These are phyloP conservation scores for Clarias gariepinus DNA, from an alignment of 2,113 vertebrate species.

Conservation along the genomic window DNA sequence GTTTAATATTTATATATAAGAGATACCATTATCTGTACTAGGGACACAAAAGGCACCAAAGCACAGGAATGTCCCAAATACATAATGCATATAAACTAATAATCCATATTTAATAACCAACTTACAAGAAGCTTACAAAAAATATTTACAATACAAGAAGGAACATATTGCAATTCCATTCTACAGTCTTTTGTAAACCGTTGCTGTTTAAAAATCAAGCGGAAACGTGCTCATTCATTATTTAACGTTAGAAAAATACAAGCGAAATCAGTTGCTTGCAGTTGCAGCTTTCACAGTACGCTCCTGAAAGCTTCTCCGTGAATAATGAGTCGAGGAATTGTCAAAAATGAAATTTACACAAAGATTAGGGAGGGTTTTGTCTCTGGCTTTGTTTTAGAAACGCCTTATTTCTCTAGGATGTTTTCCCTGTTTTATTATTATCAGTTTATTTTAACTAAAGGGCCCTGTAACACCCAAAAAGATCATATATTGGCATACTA, in stretches of 20 bases:
- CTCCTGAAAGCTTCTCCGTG: background rate
- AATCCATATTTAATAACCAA: too few relatives aligned
- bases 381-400: background rate
- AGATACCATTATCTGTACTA: too few relatives aligned
- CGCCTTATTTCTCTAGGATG: background rate
- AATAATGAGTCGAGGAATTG: background rate
- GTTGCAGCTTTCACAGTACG: background rate
- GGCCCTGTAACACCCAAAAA: background rate
- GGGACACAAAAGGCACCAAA: too few relatives aligned
- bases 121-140: background rate
- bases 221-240: background rate
- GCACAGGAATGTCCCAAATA: too few relatives aligned
- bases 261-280: background rate
- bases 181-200: background rate
- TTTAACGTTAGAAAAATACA: background rate
- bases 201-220: background rate
- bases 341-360: background rate
- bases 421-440: background rate
- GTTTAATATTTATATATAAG: too few relatives aligned
- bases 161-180: background rate
- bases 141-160: background rate
- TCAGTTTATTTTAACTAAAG: background rate
- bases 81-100: too few relatives aligned
- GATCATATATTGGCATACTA: background rate
- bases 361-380: background rate